These are phyloP conservation scores for Masticophis lateralis DNA, from an alignment of 2,797 vertebrate genomes.

Conservation along the genomic window DNA sequence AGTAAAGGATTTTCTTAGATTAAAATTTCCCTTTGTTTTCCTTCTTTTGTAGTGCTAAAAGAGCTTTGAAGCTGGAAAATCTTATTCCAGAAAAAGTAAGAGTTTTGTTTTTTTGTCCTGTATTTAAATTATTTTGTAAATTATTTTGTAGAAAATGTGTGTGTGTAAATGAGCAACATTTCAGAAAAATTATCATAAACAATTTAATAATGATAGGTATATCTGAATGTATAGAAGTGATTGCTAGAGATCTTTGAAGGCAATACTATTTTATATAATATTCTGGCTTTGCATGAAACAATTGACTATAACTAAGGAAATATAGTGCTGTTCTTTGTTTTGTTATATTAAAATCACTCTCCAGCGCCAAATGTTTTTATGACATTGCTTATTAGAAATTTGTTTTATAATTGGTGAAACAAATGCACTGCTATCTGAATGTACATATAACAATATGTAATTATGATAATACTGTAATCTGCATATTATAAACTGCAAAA, in stretches of 20 bases:
- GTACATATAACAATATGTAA: constrained; percentile 65
- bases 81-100: constrained; percentile 70
- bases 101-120: constrained; percentile 28
- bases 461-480: constrained; percentile 65
- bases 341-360: constrained; percentile 55
- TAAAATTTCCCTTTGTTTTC: constrained; percentile 42
- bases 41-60: constrained; percentile 75
- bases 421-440: constrained; percentile 63
- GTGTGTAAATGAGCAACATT: not conserved
- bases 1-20: constrained; percentile 18
- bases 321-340: constrained; percentile 39
- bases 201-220: constrained; percentile 22
- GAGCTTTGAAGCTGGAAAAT: constrained; percentile 71
- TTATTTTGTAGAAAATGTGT: not conserved
- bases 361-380: constrained; percentile 57
- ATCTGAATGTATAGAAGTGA: constrained; percentile 36
- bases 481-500: constrained; percentile 61
- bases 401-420: constrained; percentile 61
- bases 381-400: constrained; percentile 68
- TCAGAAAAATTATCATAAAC: constrained; percentile 8
- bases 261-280: constrained; percentile 41
- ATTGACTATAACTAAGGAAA: constrained; percentile 42
- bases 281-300: constrained; percentile 43
- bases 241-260: constrained; percentile 39
- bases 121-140: not conserved